phyloP scores from a whole-genome alignment of 2,113 vertebrate species.

The Odontesthes bonariensis region DNA sequence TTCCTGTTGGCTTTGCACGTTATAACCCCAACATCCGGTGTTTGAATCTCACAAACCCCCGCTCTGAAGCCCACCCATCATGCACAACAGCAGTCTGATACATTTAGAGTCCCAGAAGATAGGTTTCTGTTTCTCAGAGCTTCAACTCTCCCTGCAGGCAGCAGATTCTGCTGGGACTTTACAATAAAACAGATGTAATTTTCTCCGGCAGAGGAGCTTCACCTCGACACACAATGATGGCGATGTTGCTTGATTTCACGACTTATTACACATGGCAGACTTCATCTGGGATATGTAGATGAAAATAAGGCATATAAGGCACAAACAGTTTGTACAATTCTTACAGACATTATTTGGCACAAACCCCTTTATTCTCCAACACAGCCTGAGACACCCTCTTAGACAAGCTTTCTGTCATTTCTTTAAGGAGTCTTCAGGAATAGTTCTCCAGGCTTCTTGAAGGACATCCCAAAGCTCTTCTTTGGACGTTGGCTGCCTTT shows the following conservation, averaged over 20 bases:
- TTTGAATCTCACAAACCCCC: slow-evolving; percentile 25
- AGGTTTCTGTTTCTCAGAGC: slow-evolving; percentile 28
- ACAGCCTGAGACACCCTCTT: no score
- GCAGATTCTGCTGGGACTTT: slow-evolving; percentile 19
- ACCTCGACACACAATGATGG: not conserved
- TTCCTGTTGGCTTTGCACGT: slow-evolving; percentile 1
- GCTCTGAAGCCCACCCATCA: slow-evolving; percentile 13
- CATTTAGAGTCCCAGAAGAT: slow-evolving; percentile 25
- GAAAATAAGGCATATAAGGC: not conserved
- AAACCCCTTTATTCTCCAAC: not conserved
- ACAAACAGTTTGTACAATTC: not conserved
- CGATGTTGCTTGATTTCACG: not conserved
- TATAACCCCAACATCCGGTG: not conserved
- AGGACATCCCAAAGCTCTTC: no score
- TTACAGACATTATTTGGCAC: not conserved
- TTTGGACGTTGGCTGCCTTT: no score
- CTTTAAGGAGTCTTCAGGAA: not conserved
- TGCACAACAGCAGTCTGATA: slow-evolving; percentile 41
- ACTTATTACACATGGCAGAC: not conserved
- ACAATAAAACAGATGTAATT: slow-evolving; percentile 20
- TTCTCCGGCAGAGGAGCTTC: not conserved
- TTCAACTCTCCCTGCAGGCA: slow-evolving; percentile 13
- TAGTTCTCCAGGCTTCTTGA: not conserved
- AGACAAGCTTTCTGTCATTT: not conserved
- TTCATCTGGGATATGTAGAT: not conserved